Base-by-base conservation (phyloP, 35 echinoderm and acorn worm species). In the Diadema setosum region DNA sequence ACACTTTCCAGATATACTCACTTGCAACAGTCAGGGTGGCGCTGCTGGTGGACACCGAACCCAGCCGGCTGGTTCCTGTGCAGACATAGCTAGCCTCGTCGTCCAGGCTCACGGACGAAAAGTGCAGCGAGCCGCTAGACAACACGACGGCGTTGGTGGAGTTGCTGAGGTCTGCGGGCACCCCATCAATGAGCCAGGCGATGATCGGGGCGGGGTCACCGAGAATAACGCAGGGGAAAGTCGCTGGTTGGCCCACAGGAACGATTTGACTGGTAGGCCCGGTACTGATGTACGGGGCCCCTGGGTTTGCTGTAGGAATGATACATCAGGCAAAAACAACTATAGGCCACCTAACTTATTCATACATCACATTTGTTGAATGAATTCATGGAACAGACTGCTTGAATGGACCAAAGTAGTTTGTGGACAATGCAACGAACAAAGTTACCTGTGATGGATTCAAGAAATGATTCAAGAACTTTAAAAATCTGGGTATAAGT, bases 21-120 rank as follows among this genome's bases (percentile, higher is more conserved):
- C 96, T 88, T 18, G 96, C 92, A 39, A 84, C 78, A 39, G 59
- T 92, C 17, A 99, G 74, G 1, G 74, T 82, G 27, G 93, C 82
- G 36, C 81, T 58, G 33, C 84, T 25, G 3, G 92, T 91, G 8
- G 83, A 86, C 3, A 93, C 89, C 42, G 61, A 70, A 8, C 96
- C 96, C 18, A 94, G 48, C 15, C 64, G 46, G 55, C 87, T 99
- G 58, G 65, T 89, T 14, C 96, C 96, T 2, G 90, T 99, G 29
- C 96, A 99, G 0, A 95, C 74, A 35, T 95, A 99, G 24, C 42
- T 83, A 8, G 86, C 93, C 48, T 94, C 93, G 65, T 99, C 81
- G 6, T 37, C 17, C 33, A 89, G 65, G 11, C 4, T 24, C 15
- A 99, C 89, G n/a, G 25, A 44, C 26, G 45, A 20, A 39, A 95